Base-by-base conservation (phyloP, 2,888 invertebrate species). In the Drosophila multiciliata region DNA sequence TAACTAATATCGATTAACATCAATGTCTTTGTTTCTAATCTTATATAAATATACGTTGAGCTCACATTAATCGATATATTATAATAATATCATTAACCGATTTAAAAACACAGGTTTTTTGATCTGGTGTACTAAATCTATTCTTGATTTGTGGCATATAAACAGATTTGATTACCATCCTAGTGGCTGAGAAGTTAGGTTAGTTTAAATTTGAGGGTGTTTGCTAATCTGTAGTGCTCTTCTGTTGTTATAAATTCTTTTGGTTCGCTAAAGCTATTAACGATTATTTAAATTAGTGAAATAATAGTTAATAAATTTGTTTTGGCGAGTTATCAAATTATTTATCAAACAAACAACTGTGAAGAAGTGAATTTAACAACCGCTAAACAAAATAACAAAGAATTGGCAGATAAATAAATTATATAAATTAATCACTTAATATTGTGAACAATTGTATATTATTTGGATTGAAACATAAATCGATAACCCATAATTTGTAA, bases 201-300 rank as follows among this genome's bases (percentile, higher is more conserved):
- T 2, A 2, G 4, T 11, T 9, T 38, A n/a, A 9, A n/a, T n/a
- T 3, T n/a, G 0, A 5, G n/a, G n/a, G 5, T 40, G 9, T n/a
- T 11, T 5, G 11, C n/a, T 2, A 40, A 40, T 40, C n/a, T 5
- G 5, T 42, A 11, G 5, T 5, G 11, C 11, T 11, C n/a, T n/a
- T 9, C 40, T 5, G 2, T 40, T 40, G n/a, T n/a, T n/a, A 5
- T n/a, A 4, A n/a, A n/a, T 9, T 9, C n/a, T 2, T 40, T n/a
- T 40, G 9, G n/a, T 9, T 17, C n/a, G 9, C 15, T 17, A 3
- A 36, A n/a, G 40, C 40, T 40, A 2, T 9, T 8, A 4, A 38
- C 38, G 38, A n/a, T 4, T 40, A 40, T n/a, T 11, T 5, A 2
- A n/a, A 40, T n/a, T 1, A 11, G 3, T 11, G 11, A 20, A n/a